A percentile compares a stretch with the other conserved stretches of the same genome.
phyloP scores from a whole-genome alignment of 1,140 invertebrate species.

The Macrotrachela quadricornifera region DNA sequence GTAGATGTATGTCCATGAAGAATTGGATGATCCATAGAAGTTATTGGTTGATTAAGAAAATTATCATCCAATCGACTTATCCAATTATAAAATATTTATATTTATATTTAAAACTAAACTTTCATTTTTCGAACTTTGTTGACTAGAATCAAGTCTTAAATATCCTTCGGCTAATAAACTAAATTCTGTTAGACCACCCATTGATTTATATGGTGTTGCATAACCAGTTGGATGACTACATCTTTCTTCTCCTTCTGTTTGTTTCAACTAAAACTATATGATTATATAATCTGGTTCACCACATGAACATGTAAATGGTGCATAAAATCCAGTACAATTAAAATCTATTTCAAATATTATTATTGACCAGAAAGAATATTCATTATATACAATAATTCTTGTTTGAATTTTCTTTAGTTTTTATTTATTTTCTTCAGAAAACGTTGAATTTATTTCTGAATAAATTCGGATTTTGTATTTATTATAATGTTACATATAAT shows the following conservation, averaged over 20 bases:
- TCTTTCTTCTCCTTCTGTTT: constrained; percentile 20
- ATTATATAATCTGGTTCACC: constrained; percentile 16
- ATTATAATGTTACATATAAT: too few relatives aligned
- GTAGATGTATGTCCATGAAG: constrained; percentile 21
- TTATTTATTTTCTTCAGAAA: too few relatives aligned
- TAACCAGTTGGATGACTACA: constrained; percentile 25
- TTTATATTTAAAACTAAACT: background rate
- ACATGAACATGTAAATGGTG: constrained; percentile 11
- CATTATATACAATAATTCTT: too few relatives aligned
- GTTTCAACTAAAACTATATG: constrained; percentile 28
- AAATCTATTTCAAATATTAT: too few relatives aligned
- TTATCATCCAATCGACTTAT: constrained; percentile 22
- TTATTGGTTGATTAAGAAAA: constrained; percentile 26
- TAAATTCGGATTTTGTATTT: too few relatives aligned
- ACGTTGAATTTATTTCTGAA: too few relatives aligned
- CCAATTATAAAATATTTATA: background rate
- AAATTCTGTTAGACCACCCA: constrained; percentile 31
- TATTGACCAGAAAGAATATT: too few relatives aligned
- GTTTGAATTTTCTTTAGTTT: too few relatives aligned
- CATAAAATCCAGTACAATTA: too few relatives aligned
- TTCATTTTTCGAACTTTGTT: constrained; percentile 16
- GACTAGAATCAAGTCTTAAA: constrained; percentile 28
- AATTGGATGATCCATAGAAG: constrained; percentile 24
- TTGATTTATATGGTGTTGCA: constrained; percentile 22
- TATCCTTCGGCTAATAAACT: constrained; percentile 29